phyloP scores from a whole-genome alignment of 2,797 vertebrate species.

The Austrolebias charrua region DNA sequence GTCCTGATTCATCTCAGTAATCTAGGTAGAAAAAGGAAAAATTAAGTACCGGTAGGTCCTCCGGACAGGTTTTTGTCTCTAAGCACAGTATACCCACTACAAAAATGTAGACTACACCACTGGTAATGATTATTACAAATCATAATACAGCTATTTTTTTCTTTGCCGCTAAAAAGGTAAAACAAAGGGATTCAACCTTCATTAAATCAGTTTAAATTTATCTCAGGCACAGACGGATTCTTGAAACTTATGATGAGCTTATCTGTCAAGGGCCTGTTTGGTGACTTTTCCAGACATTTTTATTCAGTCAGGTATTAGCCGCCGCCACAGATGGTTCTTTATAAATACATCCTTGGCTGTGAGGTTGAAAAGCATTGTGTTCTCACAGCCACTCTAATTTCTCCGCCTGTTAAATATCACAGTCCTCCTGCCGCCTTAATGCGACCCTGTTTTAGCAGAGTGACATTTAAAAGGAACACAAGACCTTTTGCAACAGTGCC shows the following conservation, averaged over 20 bases:
- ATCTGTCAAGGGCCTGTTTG: slow-evolving; percentile 39
- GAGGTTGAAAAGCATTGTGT: slow-evolving; percentile 50
- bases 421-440: slow-evolving; percentile 81
- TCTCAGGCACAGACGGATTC: slow-evolving; percentile 10
- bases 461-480: slow-evolving; percentile 88
- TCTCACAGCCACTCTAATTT: slow-evolving; percentile 59
- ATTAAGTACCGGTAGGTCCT: no score
- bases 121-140: no score
- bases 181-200: background rate
- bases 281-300: slow-evolving; percentile 32
- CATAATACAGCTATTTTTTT: background rate
- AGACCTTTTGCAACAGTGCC: slow-evolving; percentile 64
- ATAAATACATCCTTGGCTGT: slow-evolving; percentile 48
- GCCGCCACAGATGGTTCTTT: slow-evolving; percentile 46
- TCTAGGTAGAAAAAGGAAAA: no score
- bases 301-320: slow-evolving; percentile 50
- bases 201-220: background rate
- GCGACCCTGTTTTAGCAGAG: slow-evolving; percentile 79
- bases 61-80: no score
- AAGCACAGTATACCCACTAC: no score
- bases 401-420: slow-evolving; percentile 86
- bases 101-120: no score
- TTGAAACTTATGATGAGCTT: slow-evolving; percentile 58
- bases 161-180: no score
- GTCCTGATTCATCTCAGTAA: no score